Evolutionary conservation across 2,888 invertebrate species (phyloP), one percentile per base, ranked within the genome.

Genomic region (Heliconius ethilla): DNA sequence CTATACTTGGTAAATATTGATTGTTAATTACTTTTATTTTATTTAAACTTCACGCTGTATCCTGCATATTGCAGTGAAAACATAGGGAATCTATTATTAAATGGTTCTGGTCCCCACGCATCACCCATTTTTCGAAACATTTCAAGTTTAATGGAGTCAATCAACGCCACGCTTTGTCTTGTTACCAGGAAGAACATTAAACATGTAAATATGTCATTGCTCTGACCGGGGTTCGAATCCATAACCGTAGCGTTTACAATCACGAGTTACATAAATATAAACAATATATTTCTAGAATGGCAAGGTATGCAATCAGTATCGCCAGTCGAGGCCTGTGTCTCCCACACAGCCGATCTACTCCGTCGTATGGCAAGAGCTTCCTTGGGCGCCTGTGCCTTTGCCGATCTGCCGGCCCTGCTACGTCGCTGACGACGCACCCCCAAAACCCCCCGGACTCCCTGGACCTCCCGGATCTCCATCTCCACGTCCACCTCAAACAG

Each of bases 381-480:
- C 81, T 96, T 99, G 83, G 99, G 99, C 87, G 97, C 98, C 80
- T 98, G 98, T 96, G 99, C 99, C 91, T 99, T 99, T 95, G 98
- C 98, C 87, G 97, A 97, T 93, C 96, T 99, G 88, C 96, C 97
- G 87, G 97, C 97, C 91, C 96, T 97, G 89, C 95, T 97, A 92
- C 95, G 96, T 84, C 96, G 96, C 96, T 96, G 96, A 95, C 95
- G 87, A 92, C 87, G 93, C 94, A 93, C 94, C 93, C 70, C 76
- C 72, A 80, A 83, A 86, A 85, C 73, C 63, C 62, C 82, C 29
- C 82, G 69, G 77, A 63, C 75, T 59, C 75, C 69, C 83, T 70
- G 78, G 75, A 70, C 76, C 70, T 72, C 74, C 77, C 77, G 77
- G 78, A 69, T 79, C 73, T 69, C 80, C 78, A 69, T 78, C 73